Conservation (phyloP, 2,113 vertebrate genomes). For the Struthidea cinerea region DNA sequence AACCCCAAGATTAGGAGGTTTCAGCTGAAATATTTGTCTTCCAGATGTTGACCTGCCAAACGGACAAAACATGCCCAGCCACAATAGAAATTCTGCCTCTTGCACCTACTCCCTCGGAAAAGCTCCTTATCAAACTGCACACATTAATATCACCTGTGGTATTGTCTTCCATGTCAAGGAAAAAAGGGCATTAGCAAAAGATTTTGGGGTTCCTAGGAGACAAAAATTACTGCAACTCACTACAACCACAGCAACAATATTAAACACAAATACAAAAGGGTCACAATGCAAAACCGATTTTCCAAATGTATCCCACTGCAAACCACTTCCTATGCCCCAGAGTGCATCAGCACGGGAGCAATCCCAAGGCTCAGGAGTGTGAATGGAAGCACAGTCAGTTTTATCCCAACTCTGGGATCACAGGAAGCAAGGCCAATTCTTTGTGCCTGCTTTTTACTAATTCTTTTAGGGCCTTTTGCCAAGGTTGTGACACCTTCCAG, state of each 20-base stretch:
- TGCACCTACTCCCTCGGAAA: not conserved
- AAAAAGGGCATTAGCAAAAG: not conserved
- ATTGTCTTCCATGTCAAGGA: not conserved
- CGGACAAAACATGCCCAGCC: not conserved
- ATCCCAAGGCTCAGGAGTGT: not conserved
- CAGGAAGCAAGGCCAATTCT: not conserved
- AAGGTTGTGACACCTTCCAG: not conserved
- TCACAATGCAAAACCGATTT: not conserved
- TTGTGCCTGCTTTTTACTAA: not conserved
- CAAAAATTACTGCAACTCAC: not conserved
- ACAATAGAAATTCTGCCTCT: not conserved
- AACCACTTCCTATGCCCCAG: not conserved
- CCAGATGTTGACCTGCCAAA: not conserved
- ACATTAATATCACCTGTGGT: not conserved
- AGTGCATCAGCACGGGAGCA: rapidly evolving
- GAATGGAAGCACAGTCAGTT: not conserved
- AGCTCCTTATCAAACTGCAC: not conserved
- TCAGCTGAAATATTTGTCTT: not conserved
- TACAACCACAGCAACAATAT: not conserved
- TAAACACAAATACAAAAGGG: not conserved
- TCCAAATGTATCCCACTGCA: not conserved
- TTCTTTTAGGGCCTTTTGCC: not conserved
- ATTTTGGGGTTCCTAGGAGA: not conserved
- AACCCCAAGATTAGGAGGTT: not conserved
- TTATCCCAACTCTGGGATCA: not conserved